Evolutionary conservation across 2,888 invertebrate genomes (phyloP), one percentile per base, ranked within the genome.

Genomic region (Dryobotodes eremita): DNA sequence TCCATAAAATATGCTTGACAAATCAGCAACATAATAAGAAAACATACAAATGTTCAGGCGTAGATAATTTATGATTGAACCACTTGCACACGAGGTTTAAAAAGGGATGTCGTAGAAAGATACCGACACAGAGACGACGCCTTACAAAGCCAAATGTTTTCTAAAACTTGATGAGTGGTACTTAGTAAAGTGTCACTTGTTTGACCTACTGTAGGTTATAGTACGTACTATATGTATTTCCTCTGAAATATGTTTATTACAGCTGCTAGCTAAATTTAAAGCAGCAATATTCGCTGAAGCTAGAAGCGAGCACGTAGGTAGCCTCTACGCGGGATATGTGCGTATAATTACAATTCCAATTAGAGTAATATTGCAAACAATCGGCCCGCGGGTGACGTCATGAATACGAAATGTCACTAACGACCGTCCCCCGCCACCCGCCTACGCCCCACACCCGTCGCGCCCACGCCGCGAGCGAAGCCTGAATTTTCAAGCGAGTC

Each of bases 321-420:
- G 87, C 86, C 89, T 88, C 87, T 88, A 93, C 92, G 89, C 91
- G 88, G 92, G 94, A 94, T 95, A 94, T 94, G 94, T 95, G 93
- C 94, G 89, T 92, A 94, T 95, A 96, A 95, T 96, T 96, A 96
- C 96, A 96, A 96, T 96, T 94, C 94, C 96, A 97, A 96, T 97
- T 97, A 96, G 96, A 96, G 95, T 96, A 96, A 96, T 96, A 96
- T 96, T 95, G 96, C 97, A 97, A 97, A 97, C 96, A 96, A 97
- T 96, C 96, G 96, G 95, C 95, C 94, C 92, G 94, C 86, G 95
- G 94, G 94, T 94, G 95, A 95, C 96, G 96, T 95, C 96, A 96
- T 96, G 97, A 96, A 97, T 97, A 96, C 96, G 94, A 95, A 96
- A 96, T 96, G 95, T 95, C 96, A 94, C 96, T 96, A 96, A 96